Base-by-base conservation (phyloP, 1,140 invertebrate species). In the Metaphire vulgaris region DNA sequence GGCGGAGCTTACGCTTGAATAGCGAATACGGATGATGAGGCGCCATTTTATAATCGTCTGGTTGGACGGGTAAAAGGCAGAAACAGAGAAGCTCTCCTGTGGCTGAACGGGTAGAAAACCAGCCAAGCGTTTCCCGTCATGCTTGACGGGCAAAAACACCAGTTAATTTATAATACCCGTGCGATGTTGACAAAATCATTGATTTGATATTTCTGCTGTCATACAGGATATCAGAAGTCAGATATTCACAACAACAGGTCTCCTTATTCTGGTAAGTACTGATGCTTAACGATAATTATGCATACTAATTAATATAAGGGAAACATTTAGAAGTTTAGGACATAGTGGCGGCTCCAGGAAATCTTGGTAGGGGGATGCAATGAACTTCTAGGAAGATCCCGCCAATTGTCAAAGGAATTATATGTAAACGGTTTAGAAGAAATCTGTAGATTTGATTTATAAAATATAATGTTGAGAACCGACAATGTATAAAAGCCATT, bases 181-280 rank as follows among this genome's bases (percentile, higher is more conserved):
- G 41, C 6, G 21, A 56, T 56, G 6, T n/a, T n/a, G n/a, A n/a
- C n/a, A n/a, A n/a, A 56, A 56, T 56, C 41, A 56, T 6, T 12
- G 21, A 56, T 12, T 56, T 56, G 6, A 21, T 56, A 6, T 56
- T 56, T 56, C 21, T 56, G n/a, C n/a, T 56, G 41, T 21, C 21
- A 21, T 56, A 56, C 70, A 77, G 76, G 68, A 74, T 32, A 71
- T 77, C 14, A 21, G 68, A 34, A 77, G 66, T 69, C 72, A 74
- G 32, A 69, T 77, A 29, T 74, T 77, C 2, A 77, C 72, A 21
- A 71, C 76, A 29, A 74, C 76, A 16, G 76, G 76, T 32, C 66
- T 77, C 14, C 34, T 77, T 1, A 77, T 77, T 33, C 56, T 77
- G 72, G 76, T 77, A 77, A 77, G 41, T 56, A 56, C 41, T 12